phyloP scores from a whole-genome alignment of 2,888 invertebrate species.

The Hedychridium roseum region DNA sequence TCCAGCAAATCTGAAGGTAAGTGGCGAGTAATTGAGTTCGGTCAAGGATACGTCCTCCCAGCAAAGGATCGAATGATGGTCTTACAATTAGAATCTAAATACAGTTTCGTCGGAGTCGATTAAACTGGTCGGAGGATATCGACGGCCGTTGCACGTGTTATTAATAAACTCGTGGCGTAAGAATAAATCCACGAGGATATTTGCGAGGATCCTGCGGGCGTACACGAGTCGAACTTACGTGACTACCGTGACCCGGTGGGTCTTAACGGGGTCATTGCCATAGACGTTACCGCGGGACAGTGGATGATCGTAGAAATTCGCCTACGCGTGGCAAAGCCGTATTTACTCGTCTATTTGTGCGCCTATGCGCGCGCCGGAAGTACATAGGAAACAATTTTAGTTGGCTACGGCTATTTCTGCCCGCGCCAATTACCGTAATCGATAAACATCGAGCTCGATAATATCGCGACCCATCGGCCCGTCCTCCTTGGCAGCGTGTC shows the following conservation, averaged over 20 bases:
- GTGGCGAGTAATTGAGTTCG: too few relatives aligned
- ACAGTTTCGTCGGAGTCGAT: too few relatives aligned
- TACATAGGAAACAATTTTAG: constrained; percentile 11
- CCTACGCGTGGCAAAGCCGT: background rate
- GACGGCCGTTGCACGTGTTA: background rate
- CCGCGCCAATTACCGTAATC: constrained; percentile 4
- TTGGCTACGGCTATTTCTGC: constrained; percentile 10
- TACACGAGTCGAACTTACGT: constrained; percentile 14
- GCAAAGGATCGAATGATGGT: too few relatives aligned
- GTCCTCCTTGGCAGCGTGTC: constrained; percentile 10
- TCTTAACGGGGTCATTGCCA: constrained; percentile 37
- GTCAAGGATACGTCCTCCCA: too few relatives aligned
- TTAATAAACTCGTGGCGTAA: background rate
- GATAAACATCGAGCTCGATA: constrained; percentile 10
- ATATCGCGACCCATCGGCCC: constrained; percentile 6
- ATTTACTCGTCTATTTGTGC: constrained; percentile 1
- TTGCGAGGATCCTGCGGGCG: background rate
- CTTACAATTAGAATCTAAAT: too few relatives aligned
- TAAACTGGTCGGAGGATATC: background rate
- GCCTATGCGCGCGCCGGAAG: background rate
- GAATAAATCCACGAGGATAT: too few relatives aligned
- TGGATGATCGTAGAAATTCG: constrained; percentile 10
- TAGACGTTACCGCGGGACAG: background rate
- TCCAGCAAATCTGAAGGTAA: too few relatives aligned
- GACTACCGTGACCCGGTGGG: constrained; percentile 28